Percentiles rank a stretch among this genome's conserved stretches.
Conservation (phyloP, 2,113 vertebrate genomes). For the Sceloporus undulatus region DNA sequence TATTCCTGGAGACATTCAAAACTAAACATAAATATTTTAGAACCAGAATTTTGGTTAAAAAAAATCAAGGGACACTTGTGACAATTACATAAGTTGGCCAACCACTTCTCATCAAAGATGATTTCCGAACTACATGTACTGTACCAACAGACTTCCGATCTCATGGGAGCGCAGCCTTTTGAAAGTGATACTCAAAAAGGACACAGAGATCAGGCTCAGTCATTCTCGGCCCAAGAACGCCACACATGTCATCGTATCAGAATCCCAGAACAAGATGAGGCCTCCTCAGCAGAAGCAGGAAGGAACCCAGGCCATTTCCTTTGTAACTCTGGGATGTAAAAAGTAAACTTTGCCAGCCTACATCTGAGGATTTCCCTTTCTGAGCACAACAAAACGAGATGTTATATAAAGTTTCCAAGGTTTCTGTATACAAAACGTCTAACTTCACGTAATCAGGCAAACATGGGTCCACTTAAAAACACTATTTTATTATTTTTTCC, state of each 20-base stretch:
- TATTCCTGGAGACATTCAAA: not conserved
- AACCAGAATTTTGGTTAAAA: not conserved
- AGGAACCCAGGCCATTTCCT: slow-evolving; percentile 75
- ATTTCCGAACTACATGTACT: not conserved
- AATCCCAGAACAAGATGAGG: slow-evolving; percentile 25
- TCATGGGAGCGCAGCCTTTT: not conserved
- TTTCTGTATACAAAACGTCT: not conserved
- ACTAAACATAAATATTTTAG: not conserved
- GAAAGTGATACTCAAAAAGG: fast-evolving
- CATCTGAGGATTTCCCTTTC: slow-evolving; percentile 60
- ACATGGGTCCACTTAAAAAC: not conserved
- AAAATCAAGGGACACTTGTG: not conserved
- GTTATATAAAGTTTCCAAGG: not conserved
- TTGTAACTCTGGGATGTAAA: slow-evolving; percentile 68
- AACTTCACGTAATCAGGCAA: not conserved
- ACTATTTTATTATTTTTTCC: not conserved
- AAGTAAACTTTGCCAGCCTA: slow-evolving; percentile 57
- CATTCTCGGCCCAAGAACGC: not conserved
- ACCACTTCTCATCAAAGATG: not conserved
- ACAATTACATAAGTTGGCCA: not conserved
- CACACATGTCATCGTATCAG: not conserved
- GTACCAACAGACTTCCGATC: fast-evolving
- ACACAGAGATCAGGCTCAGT: not conserved
- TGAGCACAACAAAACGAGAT: slow-evolving; percentile 48
- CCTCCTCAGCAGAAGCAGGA: slow-evolving; percentile 41